Evolutionary conservation across 2,797 vertebrate genomes (phyloP).

Genomic region (Chrysocyon brachyurus): DNA sequence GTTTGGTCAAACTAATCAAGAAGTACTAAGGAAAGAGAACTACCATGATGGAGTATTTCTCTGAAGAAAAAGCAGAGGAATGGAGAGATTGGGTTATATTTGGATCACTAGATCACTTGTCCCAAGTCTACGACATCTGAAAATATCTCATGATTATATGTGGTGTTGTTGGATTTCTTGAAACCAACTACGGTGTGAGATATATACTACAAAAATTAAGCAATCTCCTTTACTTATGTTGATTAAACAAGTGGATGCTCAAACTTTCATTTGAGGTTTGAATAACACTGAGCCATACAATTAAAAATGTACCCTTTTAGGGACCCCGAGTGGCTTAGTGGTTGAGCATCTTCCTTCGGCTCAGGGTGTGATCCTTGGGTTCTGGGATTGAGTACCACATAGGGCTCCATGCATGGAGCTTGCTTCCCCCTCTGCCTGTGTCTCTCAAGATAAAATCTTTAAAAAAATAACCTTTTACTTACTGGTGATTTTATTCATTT

Average conservation of each 20-base stretch:
- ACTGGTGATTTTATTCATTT: background rate
- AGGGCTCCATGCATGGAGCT: no score
- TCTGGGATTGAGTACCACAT: no score
- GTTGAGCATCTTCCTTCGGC: no score
- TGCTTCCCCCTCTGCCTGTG: no score
- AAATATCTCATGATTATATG: background rate
- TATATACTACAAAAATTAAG: background rate
- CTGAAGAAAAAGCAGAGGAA: background rate
- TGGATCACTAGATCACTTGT: background rate
- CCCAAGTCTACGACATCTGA: background rate
- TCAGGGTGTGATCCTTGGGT: no score
- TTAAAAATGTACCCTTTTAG: background rate
- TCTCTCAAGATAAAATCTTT: no score
- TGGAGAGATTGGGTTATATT: background rate
- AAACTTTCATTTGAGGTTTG: background rate
- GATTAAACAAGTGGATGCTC: background rate
- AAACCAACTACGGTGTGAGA: background rate
- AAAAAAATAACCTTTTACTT: background rate
- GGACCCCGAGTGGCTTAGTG: no score
- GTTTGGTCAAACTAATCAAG: background rate
- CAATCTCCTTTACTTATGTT: background rate
- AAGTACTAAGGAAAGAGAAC: no score
- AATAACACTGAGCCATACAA: background rate
- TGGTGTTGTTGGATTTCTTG: background rate
- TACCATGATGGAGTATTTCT: background rate